Conservation (phyloP, 2,797 vertebrate genomes). For the Mionectes olivaceus region DNA sequence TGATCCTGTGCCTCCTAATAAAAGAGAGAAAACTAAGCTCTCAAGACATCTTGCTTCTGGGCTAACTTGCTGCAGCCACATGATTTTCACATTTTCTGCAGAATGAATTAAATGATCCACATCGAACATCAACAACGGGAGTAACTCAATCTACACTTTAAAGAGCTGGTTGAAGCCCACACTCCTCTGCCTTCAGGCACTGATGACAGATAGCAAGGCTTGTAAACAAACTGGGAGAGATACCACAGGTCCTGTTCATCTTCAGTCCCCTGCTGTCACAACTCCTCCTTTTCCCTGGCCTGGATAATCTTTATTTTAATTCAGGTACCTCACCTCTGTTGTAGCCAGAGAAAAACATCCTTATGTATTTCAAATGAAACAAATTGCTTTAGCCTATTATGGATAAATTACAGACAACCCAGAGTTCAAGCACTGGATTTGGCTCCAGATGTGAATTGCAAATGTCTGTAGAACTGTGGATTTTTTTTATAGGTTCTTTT, state of each 20-base stretch:
- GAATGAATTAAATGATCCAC: slow-evolving; percentile 63
- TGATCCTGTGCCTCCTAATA: slow-evolving; percentile 40
- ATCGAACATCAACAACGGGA: slow-evolving; percentile 12
- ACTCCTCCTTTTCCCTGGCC: background rate
- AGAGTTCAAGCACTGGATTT: background rate
- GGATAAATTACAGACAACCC: background rate
- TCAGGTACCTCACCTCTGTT: background rate
- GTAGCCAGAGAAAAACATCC: background rate
- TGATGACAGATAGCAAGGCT: slow-evolving; percentile 40
- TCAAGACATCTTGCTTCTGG: slow-evolving; percentile 40
- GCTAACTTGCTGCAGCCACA: slow-evolving; percentile 41
- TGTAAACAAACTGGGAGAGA: slow-evolving; percentile 52
- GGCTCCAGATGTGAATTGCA: background rate
- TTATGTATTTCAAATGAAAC: background rate
- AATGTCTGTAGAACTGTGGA: background rate
- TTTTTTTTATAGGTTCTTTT: background rate
- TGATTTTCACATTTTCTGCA: slow-evolving; percentile 60
- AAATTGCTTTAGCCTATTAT: background rate
- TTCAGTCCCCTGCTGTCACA: slow-evolving; percentile 15
- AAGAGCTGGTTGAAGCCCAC: slow-evolving; percentile 42
- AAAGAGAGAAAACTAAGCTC: slow-evolving; percentile 34
- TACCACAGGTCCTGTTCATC: background rate
- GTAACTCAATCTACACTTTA: slow-evolving; percentile 65
- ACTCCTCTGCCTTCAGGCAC: slow-evolving; percentile 35
- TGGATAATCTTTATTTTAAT: slow-evolving; percentile 23